Conservation (phyloP, 2,888 invertebrate species). For the Epinotia demarniana region DNA sequence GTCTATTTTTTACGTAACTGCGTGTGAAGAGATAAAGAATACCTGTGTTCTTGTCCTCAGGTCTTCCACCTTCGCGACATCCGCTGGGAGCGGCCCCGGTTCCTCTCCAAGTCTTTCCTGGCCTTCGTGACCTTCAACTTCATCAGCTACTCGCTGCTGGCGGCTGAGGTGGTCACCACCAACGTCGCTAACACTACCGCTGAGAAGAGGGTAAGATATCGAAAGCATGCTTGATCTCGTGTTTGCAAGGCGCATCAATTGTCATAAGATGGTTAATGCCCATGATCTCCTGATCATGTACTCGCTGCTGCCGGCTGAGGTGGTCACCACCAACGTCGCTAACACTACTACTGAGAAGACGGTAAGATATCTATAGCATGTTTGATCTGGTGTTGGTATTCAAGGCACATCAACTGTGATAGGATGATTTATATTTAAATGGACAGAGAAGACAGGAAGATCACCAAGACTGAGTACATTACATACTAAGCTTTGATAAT, state of each 20-base stretch:
- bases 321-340: constrained; percentile 83
- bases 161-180: constrained; percentile 88
- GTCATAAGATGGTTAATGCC: no score
- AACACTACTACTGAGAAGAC: constrained; percentile 81
- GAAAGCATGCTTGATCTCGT: no score
- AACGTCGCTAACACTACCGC: constrained; percentile 81
- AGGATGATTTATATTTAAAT: no score
- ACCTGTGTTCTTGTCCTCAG: constrained; percentile 75
- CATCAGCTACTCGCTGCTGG: constrained; percentile 92
- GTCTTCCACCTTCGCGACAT: constrained; percentile 95
- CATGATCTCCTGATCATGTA: constrained; percentile 86
- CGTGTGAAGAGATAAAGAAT: not conserved
- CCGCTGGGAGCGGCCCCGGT: constrained; percentile 94
- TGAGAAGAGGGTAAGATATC: constrained; percentile 77
- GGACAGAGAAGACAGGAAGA: no score
- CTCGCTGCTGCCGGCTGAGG: constrained; percentile 91
- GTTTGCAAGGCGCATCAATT: no score
- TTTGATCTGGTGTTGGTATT: no score
- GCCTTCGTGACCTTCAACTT: constrained; percentile 96
- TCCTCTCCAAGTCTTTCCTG: constrained; percentile 95
- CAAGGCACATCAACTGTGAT: no score
- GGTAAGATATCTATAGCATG: constrained; percentile 59
- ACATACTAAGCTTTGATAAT: no score
- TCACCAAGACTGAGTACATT: no score
- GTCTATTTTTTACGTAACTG: no score